Conservation (phyloP, 2,888 invertebrate species). For the Eilema sororculum region DNA sequence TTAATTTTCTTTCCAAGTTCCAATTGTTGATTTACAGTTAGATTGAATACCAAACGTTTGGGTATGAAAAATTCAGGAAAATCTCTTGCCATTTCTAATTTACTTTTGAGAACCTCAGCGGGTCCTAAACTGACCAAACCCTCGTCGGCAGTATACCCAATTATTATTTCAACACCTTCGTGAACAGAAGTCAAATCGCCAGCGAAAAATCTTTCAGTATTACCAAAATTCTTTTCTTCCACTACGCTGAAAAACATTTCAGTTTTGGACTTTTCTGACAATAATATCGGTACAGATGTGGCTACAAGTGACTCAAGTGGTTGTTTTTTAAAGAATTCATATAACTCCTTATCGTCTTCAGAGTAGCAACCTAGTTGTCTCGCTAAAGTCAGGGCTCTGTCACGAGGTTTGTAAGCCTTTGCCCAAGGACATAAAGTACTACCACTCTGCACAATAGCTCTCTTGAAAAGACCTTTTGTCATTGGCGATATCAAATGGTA, state of each 20-base stretch:
- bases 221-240: slow-evolving; percentile 52
- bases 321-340: slow-evolving; percentile 45
- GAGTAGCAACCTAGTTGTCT: slow-evolving; percentile 48
- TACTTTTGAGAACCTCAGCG: slow-evolving; percentile 33
- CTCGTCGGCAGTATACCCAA: slow-evolving; percentile 90
- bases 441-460: slow-evolving; percentile 89
- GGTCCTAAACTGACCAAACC: slow-evolving; percentile 67
- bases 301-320: slow-evolving; percentile 41
- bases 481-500: slow-evolving; percentile 67
- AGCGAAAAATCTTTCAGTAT: slow-evolving; percentile 54
- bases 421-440: slow-evolving; percentile 87
- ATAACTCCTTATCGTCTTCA: slow-evolving; percentile 30
- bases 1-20: slow-evolving; percentile 52
- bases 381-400: slow-evolving; percentile 57
- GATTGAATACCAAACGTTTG: slow-evolving; percentile 35
- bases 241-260: slow-evolving; percentile 47
- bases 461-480: slow-evolving; percentile 64
- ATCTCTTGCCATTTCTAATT: slow-evolving; percentile 41
- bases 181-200: slow-evolving; percentile 74
- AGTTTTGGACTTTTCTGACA: slow-evolving; percentile 25
- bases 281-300: slow-evolving; percentile 21
- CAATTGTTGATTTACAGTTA: slow-evolving; percentile 47
- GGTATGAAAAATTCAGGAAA: slow-evolving; percentile 52
- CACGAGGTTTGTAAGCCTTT: slow-evolving; percentile 72
- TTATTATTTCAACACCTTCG: slow-evolving; percentile 87